Evolutionary conservation across 2,113 vertebrate species (phyloP).

Genomic region (Pluvialis apricaria): DNA sequence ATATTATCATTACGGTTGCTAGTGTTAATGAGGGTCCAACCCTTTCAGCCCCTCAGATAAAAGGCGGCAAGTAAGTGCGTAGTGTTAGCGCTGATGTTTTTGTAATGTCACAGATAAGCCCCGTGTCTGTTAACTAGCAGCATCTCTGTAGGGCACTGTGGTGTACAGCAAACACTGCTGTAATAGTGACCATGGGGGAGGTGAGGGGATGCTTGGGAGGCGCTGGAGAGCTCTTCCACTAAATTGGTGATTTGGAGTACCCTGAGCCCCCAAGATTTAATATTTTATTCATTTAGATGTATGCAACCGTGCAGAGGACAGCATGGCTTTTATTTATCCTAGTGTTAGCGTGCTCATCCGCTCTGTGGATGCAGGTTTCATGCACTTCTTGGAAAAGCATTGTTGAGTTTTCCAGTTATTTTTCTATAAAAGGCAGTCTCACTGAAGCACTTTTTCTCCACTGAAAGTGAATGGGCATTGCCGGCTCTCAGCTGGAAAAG

Average conservation of each 20-base stretch:
- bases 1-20: neutral
- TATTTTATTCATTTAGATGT: neutral
- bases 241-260: neutral
- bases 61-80: accelerated
- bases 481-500: neutral
- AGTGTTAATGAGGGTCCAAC: neutral
- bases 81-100: neutral
- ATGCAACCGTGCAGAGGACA: neutral
- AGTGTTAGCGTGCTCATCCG: neutral
- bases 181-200: neutral
- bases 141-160: neutral
- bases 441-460: neutral
- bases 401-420: neutral
- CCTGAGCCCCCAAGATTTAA: neutral
- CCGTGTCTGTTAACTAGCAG: neutral
- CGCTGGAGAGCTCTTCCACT: neutral
- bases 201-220: too few relatives aligned
- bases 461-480: neutral
- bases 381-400: neutral
- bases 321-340: neutral
- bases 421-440: neutral
- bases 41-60: neutral
- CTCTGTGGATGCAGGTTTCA: neutral
- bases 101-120: neutral
- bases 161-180: neutral